A percentile compares a stretch with the other conserved stretches of the same genome.
Evolutionary conservation across 2,888 invertebrate genomes (phyloP).

Genomic region (Mellilla xanthometata): DNA sequence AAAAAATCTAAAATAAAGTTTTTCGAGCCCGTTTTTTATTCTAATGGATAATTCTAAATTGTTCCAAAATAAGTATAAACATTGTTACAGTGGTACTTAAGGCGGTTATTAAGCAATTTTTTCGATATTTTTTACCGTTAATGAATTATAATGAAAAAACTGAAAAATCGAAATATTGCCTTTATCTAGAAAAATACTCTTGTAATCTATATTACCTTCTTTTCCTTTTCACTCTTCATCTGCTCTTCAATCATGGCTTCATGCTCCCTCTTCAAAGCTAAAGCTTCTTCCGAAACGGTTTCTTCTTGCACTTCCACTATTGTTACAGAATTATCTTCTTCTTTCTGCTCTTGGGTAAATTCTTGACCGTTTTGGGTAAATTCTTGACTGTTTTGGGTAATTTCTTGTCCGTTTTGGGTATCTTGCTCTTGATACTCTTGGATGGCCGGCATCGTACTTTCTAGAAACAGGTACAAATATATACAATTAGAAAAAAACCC

Average conservation of each 20-base stretch:
- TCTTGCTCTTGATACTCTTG: conserved; percentile 7
- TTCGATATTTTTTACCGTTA: no score
- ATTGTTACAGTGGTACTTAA: no score
- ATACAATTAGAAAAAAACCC: no score
- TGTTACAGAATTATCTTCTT: conserved; percentile 3
- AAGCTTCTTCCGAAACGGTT: conserved; percentile 19
- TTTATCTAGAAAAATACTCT: background rate
- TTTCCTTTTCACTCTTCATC: conserved; percentile 56
- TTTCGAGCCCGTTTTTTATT: no score
- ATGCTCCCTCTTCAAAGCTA: conserved; percentile 47
- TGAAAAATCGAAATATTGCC: no score
- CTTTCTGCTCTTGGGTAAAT: background rate
- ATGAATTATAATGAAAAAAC: no score
- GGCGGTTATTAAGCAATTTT: no score
- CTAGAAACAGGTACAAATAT: background rate
- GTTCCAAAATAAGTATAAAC: no score
- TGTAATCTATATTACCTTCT: conserved; percentile 49
- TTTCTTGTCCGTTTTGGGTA: conserved; percentile 7
- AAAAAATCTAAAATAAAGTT: no score
- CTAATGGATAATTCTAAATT: no score
- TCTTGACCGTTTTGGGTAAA: background rate
- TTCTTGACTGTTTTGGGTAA: conserved; percentile 3
- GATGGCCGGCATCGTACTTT: conserved; percentile 10
- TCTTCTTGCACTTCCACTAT: conserved; percentile 34
- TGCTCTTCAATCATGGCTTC: conserved; percentile 56